Percentiles rank a stretch among this genome's conserved stretches.
Conservation (phyloP, 2,888 invertebrate species). For the Eupithecia tripunctaria region DNA sequence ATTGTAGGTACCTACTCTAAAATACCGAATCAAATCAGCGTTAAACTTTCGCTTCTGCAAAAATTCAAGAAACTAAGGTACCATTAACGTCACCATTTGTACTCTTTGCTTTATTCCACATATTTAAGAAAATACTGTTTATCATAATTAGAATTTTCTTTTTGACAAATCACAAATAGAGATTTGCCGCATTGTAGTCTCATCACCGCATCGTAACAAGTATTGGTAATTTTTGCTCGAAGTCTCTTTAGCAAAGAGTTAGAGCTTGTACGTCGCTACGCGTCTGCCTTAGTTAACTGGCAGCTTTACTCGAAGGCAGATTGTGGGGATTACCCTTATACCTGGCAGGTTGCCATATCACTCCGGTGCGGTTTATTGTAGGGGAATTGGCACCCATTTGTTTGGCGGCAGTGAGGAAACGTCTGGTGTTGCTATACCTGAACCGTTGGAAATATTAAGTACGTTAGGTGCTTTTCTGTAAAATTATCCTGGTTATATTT, state of each 20-base stretch:
- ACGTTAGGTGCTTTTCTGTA: background rate
- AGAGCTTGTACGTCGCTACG: background rate
- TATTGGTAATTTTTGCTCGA: background rate
- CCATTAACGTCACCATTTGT: too few relatives aligned
- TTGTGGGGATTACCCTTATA: conserved; percentile 54
- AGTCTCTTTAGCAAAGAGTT: background rate
- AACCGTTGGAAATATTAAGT: background rate
- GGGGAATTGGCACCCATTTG: conserved; percentile 62
- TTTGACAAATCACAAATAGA: too few relatives aligned
- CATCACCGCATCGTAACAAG: too few relatives aligned
- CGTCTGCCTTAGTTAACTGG: background rate
- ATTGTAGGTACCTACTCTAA: too few relatives aligned
- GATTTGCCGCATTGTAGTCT: too few relatives aligned
- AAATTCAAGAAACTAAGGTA: too few relatives aligned
- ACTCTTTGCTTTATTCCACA: too few relatives aligned
- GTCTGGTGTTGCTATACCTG: conserved; percentile 15
- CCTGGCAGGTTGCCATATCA: conserved; percentile 64
- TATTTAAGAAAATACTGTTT: too few relatives aligned
- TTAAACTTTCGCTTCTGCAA: too few relatives aligned
- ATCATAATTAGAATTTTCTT: too few relatives aligned
- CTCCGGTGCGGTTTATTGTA: conserved; percentile 53
- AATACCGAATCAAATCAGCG: too few relatives aligned
- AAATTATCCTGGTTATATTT: background rate
- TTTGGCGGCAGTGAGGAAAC: conserved; percentile 44
- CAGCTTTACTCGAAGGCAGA: background rate